phyloP scores from a whole-genome alignment of 2,113 vertebrate species.

The Platycercus adscitus region DNA sequence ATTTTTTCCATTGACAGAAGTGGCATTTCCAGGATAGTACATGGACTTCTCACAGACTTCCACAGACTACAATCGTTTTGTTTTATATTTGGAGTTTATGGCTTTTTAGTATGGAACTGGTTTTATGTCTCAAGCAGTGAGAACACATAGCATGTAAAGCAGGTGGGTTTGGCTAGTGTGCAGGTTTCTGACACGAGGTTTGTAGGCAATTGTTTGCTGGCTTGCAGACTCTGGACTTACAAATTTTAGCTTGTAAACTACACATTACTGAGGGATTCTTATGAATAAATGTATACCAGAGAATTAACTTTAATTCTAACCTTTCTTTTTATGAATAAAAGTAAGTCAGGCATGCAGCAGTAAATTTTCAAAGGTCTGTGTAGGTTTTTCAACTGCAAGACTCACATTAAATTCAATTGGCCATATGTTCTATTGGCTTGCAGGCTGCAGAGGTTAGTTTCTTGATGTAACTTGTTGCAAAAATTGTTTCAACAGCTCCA shows the following conservation, averaged over 20 bases:
- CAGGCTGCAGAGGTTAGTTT: conserved; percentile 16
- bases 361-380: conserved; percentile 36
- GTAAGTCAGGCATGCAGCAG: not conserved
- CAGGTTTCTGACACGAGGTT: not conserved
- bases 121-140: not conserved
- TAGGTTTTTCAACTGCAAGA: conserved; percentile 22
- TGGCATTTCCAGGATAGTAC: not conserved
- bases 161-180: not conserved
- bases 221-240: not conserved
- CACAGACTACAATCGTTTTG: not conserved
- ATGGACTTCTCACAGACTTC: not conserved
- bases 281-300: not conserved
- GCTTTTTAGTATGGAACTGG: not conserved
- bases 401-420: conserved; percentile 38
- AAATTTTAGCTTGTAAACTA: not conserved
- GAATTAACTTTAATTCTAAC: conserved; percentile 27
- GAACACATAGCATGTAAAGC: not conserved
- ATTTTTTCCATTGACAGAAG: not conserved
- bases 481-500: conserved; percentile 50
- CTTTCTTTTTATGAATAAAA: conserved; percentile 29
- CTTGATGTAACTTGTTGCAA: not conserved
- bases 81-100: conserved; percentile 1
- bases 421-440: conserved; percentile 52
- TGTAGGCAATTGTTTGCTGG: not conserved
- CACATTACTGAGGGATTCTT: not conserved